Percentiles rank a stretch among this genome's conserved stretches.
Conservation (phyloP, 2,113 vertebrate species). For the Catharus bicknelli region DNA sequence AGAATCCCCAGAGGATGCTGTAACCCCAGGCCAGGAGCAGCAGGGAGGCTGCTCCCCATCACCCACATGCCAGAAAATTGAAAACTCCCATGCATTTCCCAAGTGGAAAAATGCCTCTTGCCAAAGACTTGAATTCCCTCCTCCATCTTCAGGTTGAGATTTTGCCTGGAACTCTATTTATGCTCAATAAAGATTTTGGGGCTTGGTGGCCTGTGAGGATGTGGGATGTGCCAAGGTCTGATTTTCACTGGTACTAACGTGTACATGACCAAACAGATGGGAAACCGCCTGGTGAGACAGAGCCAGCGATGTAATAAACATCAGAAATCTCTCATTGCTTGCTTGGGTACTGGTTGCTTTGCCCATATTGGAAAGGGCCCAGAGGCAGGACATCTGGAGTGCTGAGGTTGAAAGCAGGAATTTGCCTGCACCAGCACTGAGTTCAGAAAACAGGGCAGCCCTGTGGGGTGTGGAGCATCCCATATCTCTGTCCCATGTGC, state of each 20-base stretch:
- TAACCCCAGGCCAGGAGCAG: neutral
- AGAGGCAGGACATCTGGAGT: neutral
- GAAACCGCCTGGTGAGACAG: fast-evolving
- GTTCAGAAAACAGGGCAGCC: neutral
- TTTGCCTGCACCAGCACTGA: neutral
- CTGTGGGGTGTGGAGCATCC: neutral
- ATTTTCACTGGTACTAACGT: fast-evolving
- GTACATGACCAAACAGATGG: neutral
- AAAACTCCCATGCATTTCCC: neutral
- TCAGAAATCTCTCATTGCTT: neutral
- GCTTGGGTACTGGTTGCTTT: neutral
- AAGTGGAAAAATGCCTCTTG: neutral
- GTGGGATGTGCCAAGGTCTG: neutral
- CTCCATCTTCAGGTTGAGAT: neutral
- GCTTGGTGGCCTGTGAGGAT: neutral
- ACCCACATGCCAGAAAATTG: neutral
- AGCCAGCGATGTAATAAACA: fast-evolving
- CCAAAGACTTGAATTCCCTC: neutral
- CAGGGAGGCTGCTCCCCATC: neutral
- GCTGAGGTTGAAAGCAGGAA: neutral
- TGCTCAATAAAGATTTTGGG: neutral
- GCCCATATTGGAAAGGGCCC: neutral
- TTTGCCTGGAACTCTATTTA: neutral
- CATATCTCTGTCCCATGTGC: neutral
- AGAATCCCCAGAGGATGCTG: neutral